These are phyloP conservation scores for Protophormia terraenovae DNA, from an alignment of 2,888 invertebrate genomes.

Conservation along the genomic window DNA sequence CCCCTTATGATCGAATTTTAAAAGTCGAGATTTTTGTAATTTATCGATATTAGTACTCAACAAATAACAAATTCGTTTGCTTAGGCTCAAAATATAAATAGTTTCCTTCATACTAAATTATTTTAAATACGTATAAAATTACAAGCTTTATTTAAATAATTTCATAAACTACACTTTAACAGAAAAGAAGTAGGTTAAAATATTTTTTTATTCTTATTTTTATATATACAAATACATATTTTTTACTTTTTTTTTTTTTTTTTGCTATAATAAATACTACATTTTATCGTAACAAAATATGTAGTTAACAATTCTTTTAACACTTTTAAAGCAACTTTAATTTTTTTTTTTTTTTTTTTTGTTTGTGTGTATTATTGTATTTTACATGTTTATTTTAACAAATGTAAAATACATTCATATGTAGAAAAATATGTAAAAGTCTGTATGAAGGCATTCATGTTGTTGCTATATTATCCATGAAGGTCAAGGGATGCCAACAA, in stretches of 20 bases:
- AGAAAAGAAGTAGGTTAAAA: slow-evolving; percentile 50
- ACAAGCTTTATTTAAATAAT: not conserved
- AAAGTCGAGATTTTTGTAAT: no score
- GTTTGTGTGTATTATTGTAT: not conserved
- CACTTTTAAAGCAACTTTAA: slow-evolving; percentile 47
- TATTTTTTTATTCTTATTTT: no score
- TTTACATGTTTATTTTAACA: not conserved
- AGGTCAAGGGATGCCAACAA: slow-evolving; percentile 50
- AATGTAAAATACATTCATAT: not conserved
- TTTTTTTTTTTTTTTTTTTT: slow-evolving; percentile 7
- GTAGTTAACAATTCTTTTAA: slow-evolving; percentile 61
- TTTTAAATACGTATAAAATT: not conserved
- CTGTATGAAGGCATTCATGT: slow-evolving; percentile 13
- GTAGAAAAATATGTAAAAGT: not conserved
- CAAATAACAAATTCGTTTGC: no score
- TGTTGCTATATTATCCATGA: slow-evolving; percentile 30
- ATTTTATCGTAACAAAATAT: slow-evolving; percentile 55
- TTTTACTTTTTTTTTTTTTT: not conserved
- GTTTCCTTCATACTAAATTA: not conserved
- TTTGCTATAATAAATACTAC: slow-evolving; percentile 19
- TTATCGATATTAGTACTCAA: no score
- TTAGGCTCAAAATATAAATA: no score
- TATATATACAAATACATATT: no score
- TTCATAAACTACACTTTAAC: not conserved
- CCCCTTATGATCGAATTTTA: no score